Conservation (phyloP, 2,797 vertebrate species). For the Brotula barbata region DNA sequence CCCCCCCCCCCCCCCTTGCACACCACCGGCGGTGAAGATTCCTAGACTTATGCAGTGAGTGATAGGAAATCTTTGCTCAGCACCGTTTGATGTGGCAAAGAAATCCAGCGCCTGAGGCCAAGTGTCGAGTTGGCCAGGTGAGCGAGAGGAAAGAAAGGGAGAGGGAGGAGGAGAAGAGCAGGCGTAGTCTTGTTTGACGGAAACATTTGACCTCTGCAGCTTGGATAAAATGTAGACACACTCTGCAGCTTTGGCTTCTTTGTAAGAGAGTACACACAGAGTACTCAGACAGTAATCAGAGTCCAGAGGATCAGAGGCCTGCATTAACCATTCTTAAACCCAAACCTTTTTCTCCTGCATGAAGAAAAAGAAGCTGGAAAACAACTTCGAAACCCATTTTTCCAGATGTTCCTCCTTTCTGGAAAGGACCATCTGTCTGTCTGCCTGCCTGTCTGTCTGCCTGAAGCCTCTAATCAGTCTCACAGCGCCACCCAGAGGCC, state of each 20-base stretch:
- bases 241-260: background rate
- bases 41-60: slow-evolving; percentile 2
- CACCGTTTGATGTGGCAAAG: slow-evolving; percentile 56
- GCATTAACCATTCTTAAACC: slow-evolving; percentile 1
- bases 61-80: slow-evolving; percentile 9
- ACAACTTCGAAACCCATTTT: slow-evolving; percentile 39
- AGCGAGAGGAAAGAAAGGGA: slow-evolving; percentile 16
- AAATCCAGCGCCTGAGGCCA: slow-evolving; percentile 50
- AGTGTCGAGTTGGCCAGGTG: slow-evolving; percentile 58
- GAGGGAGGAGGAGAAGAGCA: slow-evolving; percentile 28
- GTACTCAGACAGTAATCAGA: background rate
- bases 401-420: slow-evolving; percentile 69
- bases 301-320: background rate
- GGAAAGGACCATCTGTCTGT: slow-evolving; percentile 35
- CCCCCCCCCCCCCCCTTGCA: no score
- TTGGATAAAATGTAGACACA: background rate
- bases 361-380: slow-evolving; percentile 36
- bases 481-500: slow-evolving; percentile 60
- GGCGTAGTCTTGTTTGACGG: slow-evolving; percentile 50
- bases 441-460: slow-evolving; percentile 14
- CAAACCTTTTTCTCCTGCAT: background rate
- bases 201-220: slow-evolving; percentile 41
- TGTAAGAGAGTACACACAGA: background rate
- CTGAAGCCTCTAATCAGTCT: slow-evolving; percentile 35
- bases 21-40: background rate